Conservation (phyloP, 2,888 invertebrate genomes). For the Xestobium rufovillosum region DNA sequence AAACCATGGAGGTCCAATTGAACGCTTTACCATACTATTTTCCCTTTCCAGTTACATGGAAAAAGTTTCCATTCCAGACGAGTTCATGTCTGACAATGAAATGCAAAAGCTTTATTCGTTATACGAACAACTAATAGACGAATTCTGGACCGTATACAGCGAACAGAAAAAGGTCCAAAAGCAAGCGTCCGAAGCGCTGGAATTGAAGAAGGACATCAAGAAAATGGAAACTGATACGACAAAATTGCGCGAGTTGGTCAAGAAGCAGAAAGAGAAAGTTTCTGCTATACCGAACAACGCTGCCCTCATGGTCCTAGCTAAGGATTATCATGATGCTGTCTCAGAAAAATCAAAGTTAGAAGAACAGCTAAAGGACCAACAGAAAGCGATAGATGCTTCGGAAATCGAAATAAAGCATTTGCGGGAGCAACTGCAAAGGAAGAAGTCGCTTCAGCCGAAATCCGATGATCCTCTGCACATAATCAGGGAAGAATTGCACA, state of each 20-base stretch:
- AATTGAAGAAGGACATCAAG: conserved; percentile 3
- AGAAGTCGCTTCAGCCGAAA: not conserved
- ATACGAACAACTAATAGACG: conserved; percentile 1
- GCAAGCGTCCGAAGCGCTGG: not conserved
- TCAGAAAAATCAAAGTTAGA: not conserved
- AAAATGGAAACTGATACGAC: conserved; percentile 1
- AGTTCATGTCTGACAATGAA: conserved; percentile 1
- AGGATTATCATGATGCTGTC: conserved; percentile 1
- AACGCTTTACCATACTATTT: too few species aligned
- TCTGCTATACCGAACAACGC: not conserved
- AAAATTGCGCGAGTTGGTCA: not conserved
- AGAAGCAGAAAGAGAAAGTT: conserved; percentile 1
- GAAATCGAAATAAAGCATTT: conserved; percentile 1
- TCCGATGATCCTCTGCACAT: not conserved
- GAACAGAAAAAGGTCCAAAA: not conserved
- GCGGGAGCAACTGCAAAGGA: conserved; percentile 1
- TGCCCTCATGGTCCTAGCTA: not conserved
- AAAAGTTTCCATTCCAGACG: conserved; percentile 1
- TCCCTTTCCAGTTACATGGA: conserved; percentile 1
- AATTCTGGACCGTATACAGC: conserved; percentile 1
- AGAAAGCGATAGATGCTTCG: not conserved
- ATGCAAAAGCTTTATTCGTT: not conserved
- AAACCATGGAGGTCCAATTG: too few species aligned
- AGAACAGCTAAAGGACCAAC: conserved; percentile 1
- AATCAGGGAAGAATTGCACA: not conserved